Evolutionary conservation across 2,888 invertebrate genomes (phyloP), one percentile per base, ranked within the genome.

Genomic region (Allophyes oxyacanthae): DNA sequence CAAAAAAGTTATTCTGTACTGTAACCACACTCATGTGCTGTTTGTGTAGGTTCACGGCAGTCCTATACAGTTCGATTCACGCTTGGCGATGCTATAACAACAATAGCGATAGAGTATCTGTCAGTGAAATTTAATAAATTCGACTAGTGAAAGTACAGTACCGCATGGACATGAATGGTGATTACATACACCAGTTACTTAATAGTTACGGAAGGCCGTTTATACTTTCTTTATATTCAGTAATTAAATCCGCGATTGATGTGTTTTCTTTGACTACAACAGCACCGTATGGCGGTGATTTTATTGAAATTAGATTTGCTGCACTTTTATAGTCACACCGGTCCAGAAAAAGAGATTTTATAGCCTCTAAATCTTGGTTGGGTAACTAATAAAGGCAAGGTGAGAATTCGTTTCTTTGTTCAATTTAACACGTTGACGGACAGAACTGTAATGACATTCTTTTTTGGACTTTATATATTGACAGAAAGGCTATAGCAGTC

Each of bases 61-160:
- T 20, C 15, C 8, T 30, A 32, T 9, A 20, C 8, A 15, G 11
- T 14, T 20, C 50, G 37, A n/a, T 51, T 65, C 52, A 45, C 48
- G 60, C 38, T 56, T 43, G 15, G 37, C 40, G 36, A 34, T 34
- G 10, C 33, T 38, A 45, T 67, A 53, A 59, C 44, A 65, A 65
- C 65, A 62, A 77, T 66, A 53, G 41, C 44, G 9, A 54, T 60
- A 40, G 63, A 41, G 33, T 58, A 53, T 57, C 49, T 46, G 58
- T 33, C 37, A 49, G 67, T 75, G 72, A 78, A 78, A 75, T 74
- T 79, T 51, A 43, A 74, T 67, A 72, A 74, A 72, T 75, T 73
- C 59, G 64, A 54, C 34, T 48, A 75, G 80, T 78, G 80, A 78
- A 79, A 78, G 78, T 76, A 64, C 46, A 78, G 78, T 76, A 64